Evolutionary conservation across 1,140 invertebrate genomes (phyloP), one percentile per base, ranked within the genome.

Genomic region (Diorhabda carinulata): DNA sequence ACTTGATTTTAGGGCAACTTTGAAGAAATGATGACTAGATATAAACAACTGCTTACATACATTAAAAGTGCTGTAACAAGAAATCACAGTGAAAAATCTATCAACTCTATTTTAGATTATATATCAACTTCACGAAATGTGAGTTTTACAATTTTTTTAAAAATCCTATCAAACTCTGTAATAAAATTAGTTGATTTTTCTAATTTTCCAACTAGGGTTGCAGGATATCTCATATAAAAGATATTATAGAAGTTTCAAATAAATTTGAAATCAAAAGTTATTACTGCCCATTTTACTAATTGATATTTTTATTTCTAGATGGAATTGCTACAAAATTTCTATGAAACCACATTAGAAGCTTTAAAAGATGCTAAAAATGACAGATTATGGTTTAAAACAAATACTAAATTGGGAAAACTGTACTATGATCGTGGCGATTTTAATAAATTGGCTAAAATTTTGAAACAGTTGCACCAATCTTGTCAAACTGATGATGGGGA

Each of bases 401-500:
- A 99, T 80, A 99, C 97, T 2, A 99, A 99, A 85, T 83, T 99
- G 72, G 98, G 97, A 41, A 99, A 99, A 82, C 83, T 99, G 4
- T 99, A 99, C 82, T 99, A 97, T 82, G 98, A 99, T 83, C 85
- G 96, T 67, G 93, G 89, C 60, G 97, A 99, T 81, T 99, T 93
- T 78, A 92, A 90, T 61, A 98, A 97, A 84, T 82, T 99, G 75
- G 91, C 96, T 58, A 97, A 96, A 84, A 99, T 99, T 80, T 83
- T 99, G 57, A 99, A 98, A 83, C 97, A 99, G 81, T 83, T 99
- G 58, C 97, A 98, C 82, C 91, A 94, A 76, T 98, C 96, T 65
- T 99, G 98, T 84, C 96, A 97, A 90, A 99, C 96, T 52, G 97
- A 98, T 84, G 95, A 98, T 80, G 98, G 98, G n/a, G 96, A 98